Evolutionary conservation across 2,797 vertebrate genomes (phyloP), one percentile per base, ranked within the genome.

Genomic region (Bradypus variegatus): DNA sequence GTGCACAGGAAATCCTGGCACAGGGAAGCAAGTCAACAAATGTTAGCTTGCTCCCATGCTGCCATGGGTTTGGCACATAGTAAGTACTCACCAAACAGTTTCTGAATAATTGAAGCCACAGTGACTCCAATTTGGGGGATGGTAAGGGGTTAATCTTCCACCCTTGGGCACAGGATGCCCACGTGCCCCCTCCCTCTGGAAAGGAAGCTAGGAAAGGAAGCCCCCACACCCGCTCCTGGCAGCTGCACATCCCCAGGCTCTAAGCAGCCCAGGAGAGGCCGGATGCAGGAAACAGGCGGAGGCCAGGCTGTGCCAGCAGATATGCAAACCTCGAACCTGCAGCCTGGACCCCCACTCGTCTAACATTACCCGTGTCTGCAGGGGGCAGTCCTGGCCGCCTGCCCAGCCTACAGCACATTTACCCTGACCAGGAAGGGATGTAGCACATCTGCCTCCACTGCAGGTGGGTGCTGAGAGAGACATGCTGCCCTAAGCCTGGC

Each of bases 241-340:
- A 88, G 93, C 79, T 70, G 67, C 45, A 25, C 2, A 18, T 90
- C 82, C 48, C 50, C 77, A 86, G 72, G 53, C 80, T 94, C 94
- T 83, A 75, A 75, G 90, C 27, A 6, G 69, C 58, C 81, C 48
- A 48, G 73, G 75, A 81, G 76, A 80, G 87, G 58, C 94, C 91
- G 86, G 95, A 96, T 94, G 88, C 91, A 96, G 95, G 96, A 96
- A 96, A 95, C 69, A 94, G 95, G 95, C 62, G 31, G 95, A 91
- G 94, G 93, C 53, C 75, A 23, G 33, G 86, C 85, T 3, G 8
- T 92, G 92, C 90, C 94, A 94, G 78, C 70, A 84, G 81, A 88
- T 87, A 91, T 5, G 36, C 38, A 85, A 78, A 73, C 89, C 33
- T 86, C 1, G 9, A 86, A 58, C 78, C 78, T 53, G 19, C 27